Percentiles rank a stretch among this genome's conserved stretches.
Conservation (phyloP, 35 echinoderm and acorn worm genomes). For the Amphiura filiformis region DNA sequence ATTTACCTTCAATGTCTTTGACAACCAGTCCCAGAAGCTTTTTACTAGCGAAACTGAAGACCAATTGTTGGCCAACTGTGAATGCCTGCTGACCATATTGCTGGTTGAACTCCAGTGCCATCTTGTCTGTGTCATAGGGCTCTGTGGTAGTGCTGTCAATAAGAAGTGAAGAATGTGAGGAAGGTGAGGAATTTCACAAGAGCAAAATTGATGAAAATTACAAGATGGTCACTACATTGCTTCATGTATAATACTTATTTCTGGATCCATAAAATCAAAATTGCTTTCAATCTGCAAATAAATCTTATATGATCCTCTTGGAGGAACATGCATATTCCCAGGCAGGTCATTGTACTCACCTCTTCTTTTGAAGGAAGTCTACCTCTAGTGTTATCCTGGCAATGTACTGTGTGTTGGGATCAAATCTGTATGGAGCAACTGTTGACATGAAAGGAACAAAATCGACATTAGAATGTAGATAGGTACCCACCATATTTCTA, state of each 20-base stretch:
- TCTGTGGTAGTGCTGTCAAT: slow-evolving; percentile 66
- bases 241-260: background rate
- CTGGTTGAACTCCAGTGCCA: slow-evolving; percentile 80
- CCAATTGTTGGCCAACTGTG: slow-evolving; percentile 87
- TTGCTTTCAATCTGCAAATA: too few species aligned
- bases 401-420: slow-evolving; percentile 55
- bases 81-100: slow-evolving; percentile 70
- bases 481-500: too few species aligned
- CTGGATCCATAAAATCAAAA: background rate
- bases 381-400: slow-evolving; percentile 79
- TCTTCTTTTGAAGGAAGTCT: slow-evolving; percentile 95
- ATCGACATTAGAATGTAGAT: background rate
- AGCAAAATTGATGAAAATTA: background rate
- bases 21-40: slow-evolving; percentile 84
- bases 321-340: too few species aligned
- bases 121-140: slow-evolving; percentile 93
- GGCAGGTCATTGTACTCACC: too few species aligned
- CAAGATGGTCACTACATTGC: background rate
- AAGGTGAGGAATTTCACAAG: background rate
- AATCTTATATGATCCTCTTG: too few species aligned
- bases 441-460: slow-evolving; percentile 17
- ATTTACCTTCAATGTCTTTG: slow-evolving; percentile 80
- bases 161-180: slow-evolving; percentile 8
- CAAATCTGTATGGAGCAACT: slow-evolving; percentile 66
- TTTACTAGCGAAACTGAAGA: slow-evolving; percentile 67